Evolutionary conservation across 2,888 invertebrate species (phyloP).

Genomic region (Megalurothrips usitatus): DNA sequence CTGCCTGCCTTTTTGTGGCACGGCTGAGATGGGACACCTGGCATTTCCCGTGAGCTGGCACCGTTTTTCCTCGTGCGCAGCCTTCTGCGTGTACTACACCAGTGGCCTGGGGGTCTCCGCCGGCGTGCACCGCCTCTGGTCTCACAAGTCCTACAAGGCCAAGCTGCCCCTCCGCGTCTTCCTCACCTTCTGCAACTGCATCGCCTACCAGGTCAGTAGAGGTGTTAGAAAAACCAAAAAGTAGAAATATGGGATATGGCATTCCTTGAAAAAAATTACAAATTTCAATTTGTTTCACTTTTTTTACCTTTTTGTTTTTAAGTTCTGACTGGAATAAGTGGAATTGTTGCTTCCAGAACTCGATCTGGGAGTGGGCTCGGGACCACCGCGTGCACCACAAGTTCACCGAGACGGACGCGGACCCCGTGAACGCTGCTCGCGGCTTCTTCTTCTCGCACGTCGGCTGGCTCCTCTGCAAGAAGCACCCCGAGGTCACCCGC

Average conservation of each 20-base stretch:
- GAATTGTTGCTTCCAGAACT: conserved; percentile 43
- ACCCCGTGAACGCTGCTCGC: conserved; percentile 50
- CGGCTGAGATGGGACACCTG: no score
- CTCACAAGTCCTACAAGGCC: neutral
- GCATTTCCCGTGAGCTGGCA: no score
- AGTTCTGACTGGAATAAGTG: no score
- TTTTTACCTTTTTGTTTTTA: no score
- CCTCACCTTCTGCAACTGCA: neutral
- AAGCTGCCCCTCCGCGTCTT: neutral
- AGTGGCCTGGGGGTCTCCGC: neutral
- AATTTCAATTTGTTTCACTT: no score
- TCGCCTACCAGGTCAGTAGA: neutral
- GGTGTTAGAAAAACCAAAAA: no score
- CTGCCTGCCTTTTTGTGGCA: neutral
- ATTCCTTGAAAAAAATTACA: no score
- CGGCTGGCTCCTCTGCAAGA: conserved; percentile 53
- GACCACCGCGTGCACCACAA: conserved; percentile 52
- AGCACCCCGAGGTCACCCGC: conserved; percentile 52
- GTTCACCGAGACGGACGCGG: conserved; percentile 50
- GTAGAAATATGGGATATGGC: no score
- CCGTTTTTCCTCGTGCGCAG: no score
- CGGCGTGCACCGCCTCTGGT: neutral
- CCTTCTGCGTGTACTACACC: neutral
- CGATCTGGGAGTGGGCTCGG: conserved; percentile 49
- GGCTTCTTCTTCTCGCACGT: conserved; percentile 58